These are phyloP conservation scores for Aphaenogaster ashmeadi DNA, from an alignment of 1,140 invertebrate genomes.

Conservation along the genomic window DNA sequence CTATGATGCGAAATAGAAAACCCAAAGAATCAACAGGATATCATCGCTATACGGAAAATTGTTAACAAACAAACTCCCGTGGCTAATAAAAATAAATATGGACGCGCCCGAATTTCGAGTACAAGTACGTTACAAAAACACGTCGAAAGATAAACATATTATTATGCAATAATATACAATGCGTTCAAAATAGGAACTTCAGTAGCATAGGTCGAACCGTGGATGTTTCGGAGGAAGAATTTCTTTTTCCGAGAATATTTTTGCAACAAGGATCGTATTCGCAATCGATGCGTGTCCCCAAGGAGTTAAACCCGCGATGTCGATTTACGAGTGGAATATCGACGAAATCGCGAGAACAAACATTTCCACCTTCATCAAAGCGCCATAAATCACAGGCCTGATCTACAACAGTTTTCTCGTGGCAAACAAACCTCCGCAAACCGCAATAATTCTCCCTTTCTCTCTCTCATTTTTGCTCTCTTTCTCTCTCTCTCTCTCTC, in stretches of 20 bases:
- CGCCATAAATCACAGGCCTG: slow-evolving; percentile 26
- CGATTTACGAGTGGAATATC: slow-evolving; percentile 37
- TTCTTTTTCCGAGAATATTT: background rate
- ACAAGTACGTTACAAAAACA: background rate
- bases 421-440: background rate
- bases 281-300: background rate
- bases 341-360: slow-evolving; percentile 20
- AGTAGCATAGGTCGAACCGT: background rate
- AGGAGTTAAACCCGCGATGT: background rate
- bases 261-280: background rate
- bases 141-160: background rate
- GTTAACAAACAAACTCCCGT: slow-evolving; percentile 19
- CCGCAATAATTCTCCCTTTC: slow-evolving; percentile 4
- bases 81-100: slow-evolving; percentile 30
- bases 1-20: slow-evolving; percentile 1
- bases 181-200: background rate
- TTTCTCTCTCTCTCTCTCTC: background rate
- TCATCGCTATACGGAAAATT: slow-evolving; percentile 24
- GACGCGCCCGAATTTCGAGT: background rate
- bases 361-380: slow-evolving; percentile 37
- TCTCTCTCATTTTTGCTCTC: background rate
- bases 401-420: slow-evolving; percentile 37
- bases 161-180: background rate
- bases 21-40: background rate
- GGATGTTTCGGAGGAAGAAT: background rate